Conservation (phyloP, 1,140 invertebrate genomes). For the Mya arenaria region DNA sequence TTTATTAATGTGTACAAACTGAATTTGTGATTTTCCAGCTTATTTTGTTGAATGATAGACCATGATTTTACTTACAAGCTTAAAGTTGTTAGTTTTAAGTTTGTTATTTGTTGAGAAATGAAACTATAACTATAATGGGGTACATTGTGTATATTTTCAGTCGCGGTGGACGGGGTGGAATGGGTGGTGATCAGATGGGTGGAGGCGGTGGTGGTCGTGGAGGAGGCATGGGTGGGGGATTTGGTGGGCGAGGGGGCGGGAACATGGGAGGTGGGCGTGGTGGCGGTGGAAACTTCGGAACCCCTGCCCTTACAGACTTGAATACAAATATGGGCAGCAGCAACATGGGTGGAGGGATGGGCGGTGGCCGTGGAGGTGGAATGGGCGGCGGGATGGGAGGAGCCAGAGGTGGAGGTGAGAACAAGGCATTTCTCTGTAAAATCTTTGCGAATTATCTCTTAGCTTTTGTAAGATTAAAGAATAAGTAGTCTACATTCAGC, state of each 20-base stretch:
- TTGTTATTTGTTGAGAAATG: too few species aligned
- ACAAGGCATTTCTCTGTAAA: too few species aligned
- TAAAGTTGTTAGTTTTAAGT: too few species aligned
- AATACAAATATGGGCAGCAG: conserved; percentile 65
- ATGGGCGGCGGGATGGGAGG: conserved; percentile 74
- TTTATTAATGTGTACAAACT: too few species aligned
- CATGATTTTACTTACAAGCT: too few species aligned
- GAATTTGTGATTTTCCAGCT: too few species aligned
- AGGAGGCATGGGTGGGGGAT: conserved; percentile 43
- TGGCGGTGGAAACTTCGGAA: conserved; percentile 64
- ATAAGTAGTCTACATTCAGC: too few species aligned
- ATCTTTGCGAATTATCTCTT: too few species aligned
- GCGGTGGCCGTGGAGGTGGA: conserved; percentile 70
- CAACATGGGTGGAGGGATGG: conserved; percentile 62
- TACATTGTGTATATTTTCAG: conserved; percentile 12
- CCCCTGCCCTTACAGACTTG: too few species aligned
- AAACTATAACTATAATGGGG: too few species aligned
- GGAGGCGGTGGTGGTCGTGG: conserved; percentile 53
- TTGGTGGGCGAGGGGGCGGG: conserved; percentile 58
- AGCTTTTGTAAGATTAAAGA: too few species aligned
- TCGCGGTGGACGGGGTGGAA: conserved; percentile 34
- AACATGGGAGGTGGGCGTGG: conserved; percentile 65
- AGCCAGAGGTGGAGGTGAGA: conserved; percentile 74
- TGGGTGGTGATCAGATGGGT: conserved; percentile 56
- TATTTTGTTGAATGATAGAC: too few species aligned